Evolutionary conservation across 2,888 invertebrate genomes (phyloP).

Genomic region (Nycteola revayana): DNA sequence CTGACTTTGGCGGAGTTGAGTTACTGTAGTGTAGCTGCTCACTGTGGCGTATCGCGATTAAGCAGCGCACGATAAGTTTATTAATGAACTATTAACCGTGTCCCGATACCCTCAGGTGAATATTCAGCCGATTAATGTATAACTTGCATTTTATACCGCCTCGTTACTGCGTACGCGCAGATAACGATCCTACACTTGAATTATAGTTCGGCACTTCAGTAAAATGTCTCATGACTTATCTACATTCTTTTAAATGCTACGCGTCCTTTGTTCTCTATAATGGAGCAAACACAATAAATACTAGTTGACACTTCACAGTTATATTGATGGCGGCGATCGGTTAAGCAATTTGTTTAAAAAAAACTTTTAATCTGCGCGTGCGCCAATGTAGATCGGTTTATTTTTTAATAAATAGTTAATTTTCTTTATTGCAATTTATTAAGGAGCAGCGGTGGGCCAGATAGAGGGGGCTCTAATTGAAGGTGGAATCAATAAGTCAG

Average conservation of each 20-base stretch:
- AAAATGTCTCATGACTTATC: slow-evolving; percentile 23
- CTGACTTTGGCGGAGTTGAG: no score
- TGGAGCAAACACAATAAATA: not conserved
- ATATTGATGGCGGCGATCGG: slow-evolving; percentile 3
- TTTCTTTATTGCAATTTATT: slow-evolving; percentile 35
- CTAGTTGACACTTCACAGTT: not conserved
- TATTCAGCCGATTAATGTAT: slow-evolving; percentile 19
- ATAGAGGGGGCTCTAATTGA: slow-evolving; percentile 44
- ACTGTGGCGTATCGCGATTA: slow-evolving; percentile 21
- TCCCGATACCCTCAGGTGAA: slow-evolving; percentile 14
- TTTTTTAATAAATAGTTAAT: slow-evolving; percentile 36
- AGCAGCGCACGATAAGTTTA: slow-evolving; percentile 23
- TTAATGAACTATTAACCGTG: slow-evolving; percentile 27
- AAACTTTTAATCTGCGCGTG: slow-evolving; percentile 13
- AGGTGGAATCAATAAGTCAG: slow-evolving; percentile 59
- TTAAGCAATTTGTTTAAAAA: slow-evolving; percentile 18
- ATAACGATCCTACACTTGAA: slow-evolving; percentile 27
- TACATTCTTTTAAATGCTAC: slow-evolving; percentile 26
- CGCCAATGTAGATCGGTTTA: slow-evolving; percentile 14
- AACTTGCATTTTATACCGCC: slow-evolving; percentile 9
- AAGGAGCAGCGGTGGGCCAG: slow-evolving; percentile 24
- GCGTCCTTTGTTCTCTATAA: slow-evolving; percentile 15
- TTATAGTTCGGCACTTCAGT: slow-evolving; percentile 15
- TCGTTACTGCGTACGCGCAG: slow-evolving; percentile 14
- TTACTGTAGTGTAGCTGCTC: no score